Evolutionary conservation across 2,797 vertebrate species (phyloP).

Genomic region (Furcifer pardalis): DNA sequence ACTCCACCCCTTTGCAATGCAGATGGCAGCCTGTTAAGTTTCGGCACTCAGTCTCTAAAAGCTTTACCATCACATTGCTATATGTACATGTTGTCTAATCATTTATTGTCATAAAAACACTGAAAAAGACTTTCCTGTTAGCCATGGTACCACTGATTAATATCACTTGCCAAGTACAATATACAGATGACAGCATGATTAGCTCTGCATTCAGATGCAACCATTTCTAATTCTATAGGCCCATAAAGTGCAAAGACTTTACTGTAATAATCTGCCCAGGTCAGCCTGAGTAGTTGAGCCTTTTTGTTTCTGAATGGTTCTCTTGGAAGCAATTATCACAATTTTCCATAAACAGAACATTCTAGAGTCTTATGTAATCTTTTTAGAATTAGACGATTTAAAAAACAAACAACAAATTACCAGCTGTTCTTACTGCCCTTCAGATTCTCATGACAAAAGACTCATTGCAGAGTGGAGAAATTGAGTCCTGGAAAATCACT

Average conservation of each 20-base stretch:
- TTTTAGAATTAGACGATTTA: not conserved
- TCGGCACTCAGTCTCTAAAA: too few relatives aligned
- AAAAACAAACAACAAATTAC: conserved; percentile 24
- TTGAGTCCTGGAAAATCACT: conserved; percentile 41
- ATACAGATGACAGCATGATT: not conserved
- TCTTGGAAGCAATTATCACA: conserved; percentile 2
- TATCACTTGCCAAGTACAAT: not conserved
- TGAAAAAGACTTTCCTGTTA: conserved; percentile 20
- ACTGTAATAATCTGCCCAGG: not conserved
- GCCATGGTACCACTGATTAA: not conserved
- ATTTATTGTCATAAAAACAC: conserved; percentile 20
- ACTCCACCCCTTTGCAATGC: too few relatives aligned
- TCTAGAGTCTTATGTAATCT: not conserved
- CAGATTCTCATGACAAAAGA: conserved; percentile 34
- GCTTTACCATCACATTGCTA: too few relatives aligned
- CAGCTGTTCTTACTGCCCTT: not conserved
- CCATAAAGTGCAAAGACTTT: not conserved
- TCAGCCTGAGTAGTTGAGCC: conserved; percentile 19
- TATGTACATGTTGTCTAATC: conserved; percentile 2
- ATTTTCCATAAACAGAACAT: conserved; percentile 21
- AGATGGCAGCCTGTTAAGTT: too few relatives aligned
- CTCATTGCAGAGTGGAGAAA: conserved; percentile 37
- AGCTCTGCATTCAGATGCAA: not conserved
- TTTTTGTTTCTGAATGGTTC: not conserved
- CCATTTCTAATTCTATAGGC: not conserved